These are phyloP conservation scores for Euwallacea similis DNA, from an alignment of 1,140 invertebrate genomes.

Conservation along the genomic window DNA sequence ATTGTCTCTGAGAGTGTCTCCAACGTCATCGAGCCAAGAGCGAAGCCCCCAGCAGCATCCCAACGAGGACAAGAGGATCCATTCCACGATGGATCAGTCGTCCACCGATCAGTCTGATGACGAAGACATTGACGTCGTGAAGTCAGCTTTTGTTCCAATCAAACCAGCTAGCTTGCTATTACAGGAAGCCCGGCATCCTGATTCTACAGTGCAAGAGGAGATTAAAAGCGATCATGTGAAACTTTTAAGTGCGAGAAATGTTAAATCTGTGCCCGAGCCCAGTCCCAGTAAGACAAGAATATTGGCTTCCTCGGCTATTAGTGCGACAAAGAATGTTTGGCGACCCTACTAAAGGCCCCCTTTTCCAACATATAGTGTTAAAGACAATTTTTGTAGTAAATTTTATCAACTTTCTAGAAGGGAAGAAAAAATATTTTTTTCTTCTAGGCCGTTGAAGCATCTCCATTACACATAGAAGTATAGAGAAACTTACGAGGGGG, in stretches of 20 bases:
- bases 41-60: conserved; percentile 42
- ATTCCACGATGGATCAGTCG: conserved; percentile 63
- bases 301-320: conserved; percentile 57
- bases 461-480: no score
- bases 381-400: no score
- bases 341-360: conserved; percentile 63
- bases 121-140: conserved; percentile 72
- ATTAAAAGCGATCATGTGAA: conserved; percentile 59
- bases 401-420: no score
- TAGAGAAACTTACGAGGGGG: no score
- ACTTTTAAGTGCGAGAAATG: conserved; percentile 58
- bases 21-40: conserved; percentile 41
- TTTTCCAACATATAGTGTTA: no score
- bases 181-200: conserved; percentile 58
- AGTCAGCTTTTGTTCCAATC: conserved; percentile 70
- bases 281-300: conserved; percentile 63
- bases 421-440: no score
- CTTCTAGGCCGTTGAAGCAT: no score
- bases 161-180: conserved; percentile 56
- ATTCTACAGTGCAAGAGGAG: conserved; percentile 62
- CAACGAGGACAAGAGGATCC: conserved; percentile 55
- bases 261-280: conserved; percentile 54
- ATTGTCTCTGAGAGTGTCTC: conserved; percentile 43
- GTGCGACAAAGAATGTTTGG: conserved; percentile 70
- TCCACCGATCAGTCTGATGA: conserved; percentile 62